Base-by-base conservation (phyloP, 1,140 invertebrate genomes). In the Octopus bimaculoides region DNA sequence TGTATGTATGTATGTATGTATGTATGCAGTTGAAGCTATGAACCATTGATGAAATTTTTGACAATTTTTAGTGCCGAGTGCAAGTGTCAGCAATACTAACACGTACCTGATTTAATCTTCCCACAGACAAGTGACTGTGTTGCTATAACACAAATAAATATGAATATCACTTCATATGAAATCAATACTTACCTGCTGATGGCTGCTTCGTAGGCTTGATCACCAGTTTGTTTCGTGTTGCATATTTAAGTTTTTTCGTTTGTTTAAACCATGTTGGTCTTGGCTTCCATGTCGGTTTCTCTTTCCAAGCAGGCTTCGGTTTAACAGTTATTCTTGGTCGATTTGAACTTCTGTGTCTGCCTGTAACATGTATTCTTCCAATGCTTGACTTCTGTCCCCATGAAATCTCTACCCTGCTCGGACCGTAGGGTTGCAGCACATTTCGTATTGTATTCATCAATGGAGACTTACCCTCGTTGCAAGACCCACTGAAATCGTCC, bases 401-500 rank as follows among this genome's bases (percentile, higher is more conserved):
- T 26, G 20, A 4, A 9, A 20, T n/a, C 26, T 71, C 26, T 3
- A 5, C 17, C 52, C 74, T 52, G 41, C 9, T 53, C 8, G 41
- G 20, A 75, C 74, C 74, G 20, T 26, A 75, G 5, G 74, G 74
- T 52, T 75, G 20, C 26, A 75, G 74, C 20, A 75, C 41, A 75
- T 75, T 52, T 7, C 20, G 4, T 7, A 75, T 41, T 26, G 74
- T 75, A 52, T 7, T 75, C 41, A 55, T 92, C 88, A 81, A 91
- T 8, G 92, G 93, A 26, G 92, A 91, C 8, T 92, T 88, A n/a
- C 93, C 92, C 56, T 89, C 86, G 61, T 84, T 83, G 82, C 89
- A 90, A 10, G 76, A 80, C 20, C 86, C 87, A 6, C 75, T 80
- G 79, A 89, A 90, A 81, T 90, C 89, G 79, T 95, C 95, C 81